These are phyloP conservation scores for Archocentrus centrarchus DNA, from an alignment of 2,113 vertebrate species.

Conservation along the genomic window DNA sequence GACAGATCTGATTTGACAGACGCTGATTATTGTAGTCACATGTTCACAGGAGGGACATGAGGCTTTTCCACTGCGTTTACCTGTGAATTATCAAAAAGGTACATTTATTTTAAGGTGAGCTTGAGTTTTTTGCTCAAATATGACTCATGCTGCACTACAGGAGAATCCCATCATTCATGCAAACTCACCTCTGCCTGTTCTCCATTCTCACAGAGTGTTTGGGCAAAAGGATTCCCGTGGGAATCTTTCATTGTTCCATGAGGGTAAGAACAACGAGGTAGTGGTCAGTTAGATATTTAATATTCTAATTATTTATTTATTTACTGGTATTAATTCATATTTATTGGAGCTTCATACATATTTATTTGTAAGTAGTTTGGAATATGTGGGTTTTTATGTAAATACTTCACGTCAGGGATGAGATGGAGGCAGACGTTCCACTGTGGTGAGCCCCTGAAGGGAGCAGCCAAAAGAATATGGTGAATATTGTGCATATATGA, in stretches of 20 bases:
- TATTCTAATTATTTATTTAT: too few relatives aligned
- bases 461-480: neutral
- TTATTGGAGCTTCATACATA: too few relatives aligned
- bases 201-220: neutral
- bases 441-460: too few relatives aligned
- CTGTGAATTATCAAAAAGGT: neutral
- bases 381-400: neutral
- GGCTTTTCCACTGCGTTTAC: neutral
- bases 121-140: neutral
- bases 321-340: too few relatives aligned
- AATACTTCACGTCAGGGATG: neutral
- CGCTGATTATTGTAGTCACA: neutral
- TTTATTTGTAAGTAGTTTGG: too few relatives aligned
- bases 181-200: neutral
- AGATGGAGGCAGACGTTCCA: too few relatives aligned
- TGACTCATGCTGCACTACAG: neutral
- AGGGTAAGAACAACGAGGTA: too few relatives aligned
- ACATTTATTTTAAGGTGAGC: neutral
- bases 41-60: neutral
- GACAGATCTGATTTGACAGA: neutral
- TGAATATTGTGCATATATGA: neutral
- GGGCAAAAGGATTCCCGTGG: neutral
- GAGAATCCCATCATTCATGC: neutral
- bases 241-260: neutral
- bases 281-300: too few relatives aligned